Evolutionary conservation across 2,888 invertebrate genomes (phyloP).

Genomic region (Cordilura impudica): DNA sequence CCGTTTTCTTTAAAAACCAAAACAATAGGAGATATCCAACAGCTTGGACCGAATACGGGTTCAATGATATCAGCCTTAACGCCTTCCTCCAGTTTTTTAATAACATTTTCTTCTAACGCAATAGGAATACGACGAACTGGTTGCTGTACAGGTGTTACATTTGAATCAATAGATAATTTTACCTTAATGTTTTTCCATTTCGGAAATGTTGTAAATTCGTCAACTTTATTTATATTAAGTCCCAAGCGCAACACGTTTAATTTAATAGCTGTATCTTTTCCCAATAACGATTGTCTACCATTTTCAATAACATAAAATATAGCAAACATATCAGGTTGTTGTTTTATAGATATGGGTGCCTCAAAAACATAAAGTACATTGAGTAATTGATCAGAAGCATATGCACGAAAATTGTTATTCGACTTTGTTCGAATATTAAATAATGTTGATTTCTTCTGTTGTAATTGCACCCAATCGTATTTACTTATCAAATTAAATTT

Average conservation of each 20-base stretch:
- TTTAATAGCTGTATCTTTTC: constrained; percentile 43
- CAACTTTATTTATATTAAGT: constrained; percentile 44
- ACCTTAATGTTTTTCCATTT: constrained; percentile 50
- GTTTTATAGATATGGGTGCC: constrained; percentile 33
- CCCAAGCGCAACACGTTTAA: constrained; percentile 46
- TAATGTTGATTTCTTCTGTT: constrained; percentile 45
- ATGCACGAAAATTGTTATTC: constrained; percentile 52
- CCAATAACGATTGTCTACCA: constrained; percentile 46
- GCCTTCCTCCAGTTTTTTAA: constrained; percentile 62
- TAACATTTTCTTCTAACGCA: constrained; percentile 65
- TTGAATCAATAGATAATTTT: constrained; percentile 46
- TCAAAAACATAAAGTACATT: constrained; percentile 42
- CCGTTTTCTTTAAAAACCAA: too few relatives aligned
- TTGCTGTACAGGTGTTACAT: constrained; percentile 67
- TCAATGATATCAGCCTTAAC: constrained; percentile 69
- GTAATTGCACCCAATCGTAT: constrained; percentile 42
- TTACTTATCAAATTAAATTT: constrained; percentile 48
- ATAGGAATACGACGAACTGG: constrained; percentile 70
- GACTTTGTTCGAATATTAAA: constrained; percentile 51
- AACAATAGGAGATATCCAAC: constrained; percentile 72
- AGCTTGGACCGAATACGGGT: constrained; percentile 68
- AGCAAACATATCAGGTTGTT: constrained; percentile 31
- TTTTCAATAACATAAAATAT: constrained; percentile 47
- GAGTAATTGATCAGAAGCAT: constrained; percentile 34
- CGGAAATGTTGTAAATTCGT: constrained; percentile 42